Evolutionary conservation across 2,797 vertebrate species (phyloP), one percentile per base, ranked within the genome.

Genomic region (Dryobates pubescens): DNA sequence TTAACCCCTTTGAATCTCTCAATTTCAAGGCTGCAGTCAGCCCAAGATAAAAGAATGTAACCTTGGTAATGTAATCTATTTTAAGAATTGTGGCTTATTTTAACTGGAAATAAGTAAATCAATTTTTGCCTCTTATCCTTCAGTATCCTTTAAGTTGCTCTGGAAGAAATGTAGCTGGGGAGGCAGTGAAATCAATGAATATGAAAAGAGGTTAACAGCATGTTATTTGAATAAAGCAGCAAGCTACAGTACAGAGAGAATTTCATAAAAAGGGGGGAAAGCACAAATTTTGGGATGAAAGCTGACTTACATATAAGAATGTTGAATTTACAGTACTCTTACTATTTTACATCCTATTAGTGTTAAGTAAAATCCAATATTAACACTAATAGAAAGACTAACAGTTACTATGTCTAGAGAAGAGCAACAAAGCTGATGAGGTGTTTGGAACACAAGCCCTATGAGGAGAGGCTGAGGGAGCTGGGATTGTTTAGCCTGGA

Each of bases 101-200:
- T n/a, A 85, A 87, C 36, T 58, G 20, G 34, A 47, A 78, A 30
- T n/a, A 84, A 51, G 32, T 20, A 76, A 93, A 93, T 69, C 36
- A 22, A 51, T 70, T 93, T 92, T 82, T 89, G 30, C 41, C 63
- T 82, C 49, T 82, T 85, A 82, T 41, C 34, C 59, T 90, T 90
- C 61, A 0, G 38, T 9, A 19, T 73, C 74, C 63, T 81, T 76
- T 63, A 76, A 78, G 41, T 53, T 73, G 70, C 43, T 92, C 90
- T 79, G 72, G 34, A 86, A 86, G 56, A 94, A 86, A 75, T 49
- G 82, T 7, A 20, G 23, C 36, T 58, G 27, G 13, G 47, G 41
- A 93, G 13, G 34, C 38, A 7, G 30, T 30, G 9, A 72, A 94
- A 93, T 59, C 58, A 77, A 51, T 90, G 20, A 82, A 54, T 69